Evolutionary conservation across 2,888 invertebrate genomes (phyloP).

Genomic region (Apotomis capreana): DNA sequence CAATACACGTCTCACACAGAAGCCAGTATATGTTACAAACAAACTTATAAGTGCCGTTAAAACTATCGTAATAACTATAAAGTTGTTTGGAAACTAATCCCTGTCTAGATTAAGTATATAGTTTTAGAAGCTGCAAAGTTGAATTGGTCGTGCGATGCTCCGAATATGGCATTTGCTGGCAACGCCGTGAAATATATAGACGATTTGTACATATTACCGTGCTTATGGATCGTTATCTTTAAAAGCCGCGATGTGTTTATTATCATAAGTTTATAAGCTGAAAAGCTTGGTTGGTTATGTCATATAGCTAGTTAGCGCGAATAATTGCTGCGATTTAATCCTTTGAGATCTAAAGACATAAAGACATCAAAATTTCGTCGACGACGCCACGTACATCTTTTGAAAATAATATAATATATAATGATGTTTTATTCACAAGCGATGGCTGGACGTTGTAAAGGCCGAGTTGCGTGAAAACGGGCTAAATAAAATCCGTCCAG

Average conservation of each 20-base stretch:
- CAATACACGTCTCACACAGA: conserved; percentile 28
- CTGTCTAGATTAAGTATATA: not conserved
- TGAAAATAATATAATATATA: too few species aligned
- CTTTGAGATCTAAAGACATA: too few species aligned
- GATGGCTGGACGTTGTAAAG: too few species aligned
- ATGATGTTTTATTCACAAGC: too few species aligned
- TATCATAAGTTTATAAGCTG: conserved; percentile 29
- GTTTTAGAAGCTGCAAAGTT: not conserved
- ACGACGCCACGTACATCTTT: too few species aligned
- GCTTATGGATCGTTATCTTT: conserved; percentile 38
- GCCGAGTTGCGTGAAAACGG: too few species aligned
- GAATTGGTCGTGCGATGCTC: conserved; percentile 18
- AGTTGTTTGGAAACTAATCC: not conserved
- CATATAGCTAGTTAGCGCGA: conserved; percentile 29
- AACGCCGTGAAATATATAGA: conserved; percentile 39
- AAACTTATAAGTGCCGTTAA: conserved; percentile 9
- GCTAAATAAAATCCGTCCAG: too few species aligned
- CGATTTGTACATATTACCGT: conserved; percentile 40
- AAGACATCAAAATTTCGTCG: too few species aligned
- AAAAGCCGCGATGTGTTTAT: conserved; percentile 39
- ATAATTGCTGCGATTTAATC: not conserved
- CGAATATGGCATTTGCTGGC: conserved; percentile 33
- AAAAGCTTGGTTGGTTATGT: conserved; percentile 27
- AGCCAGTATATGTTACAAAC: conserved; percentile 24
- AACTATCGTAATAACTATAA: not conserved